Evolutionary conservation across 1,140 invertebrate species (phyloP), one percentile per base, ranked within the genome.

Genomic region (Odontomachus brunneus): DNA sequence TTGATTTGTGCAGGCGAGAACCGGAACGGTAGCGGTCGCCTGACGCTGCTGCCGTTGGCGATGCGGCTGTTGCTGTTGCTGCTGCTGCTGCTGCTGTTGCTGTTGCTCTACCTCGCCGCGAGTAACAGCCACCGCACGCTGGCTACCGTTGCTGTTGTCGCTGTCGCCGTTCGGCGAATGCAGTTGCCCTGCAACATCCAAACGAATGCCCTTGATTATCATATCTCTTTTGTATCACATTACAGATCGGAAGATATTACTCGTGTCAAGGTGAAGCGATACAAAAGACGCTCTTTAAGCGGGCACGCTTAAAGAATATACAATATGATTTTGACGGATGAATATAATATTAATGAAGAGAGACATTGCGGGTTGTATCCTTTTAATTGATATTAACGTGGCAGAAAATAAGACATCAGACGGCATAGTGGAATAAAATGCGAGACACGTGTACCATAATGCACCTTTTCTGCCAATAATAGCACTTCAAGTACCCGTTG

Each of bases 111-210:
- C 88, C 49, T 92, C 91, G 85, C 85, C 89, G n/a, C 91, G 87
- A 65, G 89, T 86, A 71, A 92, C 89, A 82, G 90, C 92, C 62
- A 92, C 87, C 69, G 89, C 87, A 71, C 91, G 91, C 49, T 92
- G 92, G 81, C 91, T 93, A 87, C 91, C 89, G 91, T 92, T 92
- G 84, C 90, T 92, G 82, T 92, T 92, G 63, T 93, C 93, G 87
- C 89, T 92, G 59, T 93, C 93, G 82, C 91, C 92, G 75, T 89
- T 93, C 48, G 92, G 91, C 86, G 92, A 92, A 82, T 94, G 92
- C 69, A 94, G 75, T 78, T 94, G 93, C 93, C 92, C 93, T 94
- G 82, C 53, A 88, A 88, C 62, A 87, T 7, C 11, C 17, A 75
- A 75, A 49, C 12, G 0, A 1, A 22, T 15, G 24, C 11, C 14